Evolutionary conservation across 2,113 vertebrate species (phyloP).

Genomic region (Rhinogobius similis): DNA sequence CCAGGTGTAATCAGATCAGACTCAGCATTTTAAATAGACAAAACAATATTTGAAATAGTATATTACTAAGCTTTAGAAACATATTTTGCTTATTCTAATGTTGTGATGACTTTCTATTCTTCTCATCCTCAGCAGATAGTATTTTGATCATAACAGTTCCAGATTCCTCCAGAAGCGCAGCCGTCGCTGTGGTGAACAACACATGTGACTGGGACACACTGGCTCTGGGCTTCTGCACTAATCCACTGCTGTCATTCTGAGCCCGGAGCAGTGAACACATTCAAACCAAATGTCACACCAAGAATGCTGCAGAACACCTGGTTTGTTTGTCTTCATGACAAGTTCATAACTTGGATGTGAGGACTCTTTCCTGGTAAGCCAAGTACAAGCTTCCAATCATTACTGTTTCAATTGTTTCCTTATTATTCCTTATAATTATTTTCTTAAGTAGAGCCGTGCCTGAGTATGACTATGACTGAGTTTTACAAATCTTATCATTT

Average conservation of each 20-base stretch:
- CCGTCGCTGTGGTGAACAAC: constrained; percentile 4
- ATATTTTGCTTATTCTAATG: neutral
- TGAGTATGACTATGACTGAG: too few relatives aligned
- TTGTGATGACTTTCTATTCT: neutral
- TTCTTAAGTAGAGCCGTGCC: too few relatives aligned
- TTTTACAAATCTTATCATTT: too few relatives aligned
- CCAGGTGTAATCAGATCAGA: neutral
- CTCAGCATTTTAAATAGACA: neutral
- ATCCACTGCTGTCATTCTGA: neutral
- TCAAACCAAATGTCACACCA: constrained; percentile 23
- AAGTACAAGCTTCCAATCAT: neutral
- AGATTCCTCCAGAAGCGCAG: constrained; percentile 1
- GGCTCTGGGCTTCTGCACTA: neutral
- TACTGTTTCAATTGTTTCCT: too few relatives aligned
- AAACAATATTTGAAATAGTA: neutral
- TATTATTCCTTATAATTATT: too few relatives aligned
- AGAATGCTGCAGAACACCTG: neutral
- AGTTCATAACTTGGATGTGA: neutral
- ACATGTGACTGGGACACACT: neutral
- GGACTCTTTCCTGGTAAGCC: neutral
- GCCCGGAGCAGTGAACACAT: constrained; percentile 14
- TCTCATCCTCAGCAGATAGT: neutral
- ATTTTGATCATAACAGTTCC: constrained; percentile 10
- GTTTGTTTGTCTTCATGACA: neutral
- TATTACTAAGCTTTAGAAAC: neutral